A percentile compares a stretch with the other conserved stretches of the same genome.
Conservation (phyloP, 2,888 invertebrate species). For the Trachelus stipa region DNA sequence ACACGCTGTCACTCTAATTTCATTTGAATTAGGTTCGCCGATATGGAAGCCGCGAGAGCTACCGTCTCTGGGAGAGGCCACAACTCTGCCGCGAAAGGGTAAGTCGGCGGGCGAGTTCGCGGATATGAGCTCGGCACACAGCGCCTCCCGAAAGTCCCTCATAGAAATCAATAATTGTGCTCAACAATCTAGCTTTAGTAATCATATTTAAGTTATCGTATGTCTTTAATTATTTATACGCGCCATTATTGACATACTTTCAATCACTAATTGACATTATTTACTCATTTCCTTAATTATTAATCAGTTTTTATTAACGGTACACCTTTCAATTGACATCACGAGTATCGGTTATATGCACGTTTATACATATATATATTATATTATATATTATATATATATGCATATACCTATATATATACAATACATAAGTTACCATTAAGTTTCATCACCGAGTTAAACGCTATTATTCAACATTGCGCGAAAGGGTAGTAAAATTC, state of each 20-base stretch:
- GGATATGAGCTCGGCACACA: slow-evolving; percentile 69
- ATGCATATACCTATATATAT: slow-evolving; percentile 2
- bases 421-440: slow-evolving; percentile 20
- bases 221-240: not conserved
- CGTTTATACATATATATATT: not conserved
- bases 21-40: slow-evolving; percentile 79
- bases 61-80: slow-evolving; percentile 72
- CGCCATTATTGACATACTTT: not conserved
- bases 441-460: slow-evolving; percentile 22
- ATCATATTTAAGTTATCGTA: slow-evolving; percentile 64
- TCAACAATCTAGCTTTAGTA: slow-evolving; percentile 66
- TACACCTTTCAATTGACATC: not conserved
- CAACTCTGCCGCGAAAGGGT: slow-evolving; percentile 75
- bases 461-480: not conserved
- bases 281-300: not conserved
- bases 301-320: not conserved
- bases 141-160: slow-evolving; percentile 72
- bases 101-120: slow-evolving; percentile 65
- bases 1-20: slow-evolving; percentile 1
- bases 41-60: slow-evolving; percentile 97
- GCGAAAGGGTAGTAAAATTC: slow-evolving; percentile 11
- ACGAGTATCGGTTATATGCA: not conserved
- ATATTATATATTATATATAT: not conserved
- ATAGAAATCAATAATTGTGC: slow-evolving; percentile 69
- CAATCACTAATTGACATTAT: not conserved